Percentiles rank a stretch among this genome's conserved stretches.
phyloP scores from a whole-genome alignment of 2,113 vertebrate genomes.

The Macquaria ambigua region DNA sequence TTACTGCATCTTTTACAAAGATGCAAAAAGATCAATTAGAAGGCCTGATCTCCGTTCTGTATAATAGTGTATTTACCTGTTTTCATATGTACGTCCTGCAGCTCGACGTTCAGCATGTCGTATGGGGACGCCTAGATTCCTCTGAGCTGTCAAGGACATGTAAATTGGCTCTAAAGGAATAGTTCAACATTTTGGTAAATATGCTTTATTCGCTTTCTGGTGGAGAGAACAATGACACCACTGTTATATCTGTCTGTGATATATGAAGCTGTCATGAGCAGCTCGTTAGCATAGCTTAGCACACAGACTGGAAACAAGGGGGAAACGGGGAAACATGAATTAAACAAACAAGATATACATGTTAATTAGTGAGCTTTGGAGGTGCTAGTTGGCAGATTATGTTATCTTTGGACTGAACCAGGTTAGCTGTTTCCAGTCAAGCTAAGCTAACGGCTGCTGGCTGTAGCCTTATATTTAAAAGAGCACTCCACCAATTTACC shows the following conservation, averaged over 20 bases:
- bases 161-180: neutral
- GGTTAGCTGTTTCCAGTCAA: neutral
- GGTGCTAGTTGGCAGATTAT: neutral
- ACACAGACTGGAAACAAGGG: neutral
- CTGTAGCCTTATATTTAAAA: too few species aligned
- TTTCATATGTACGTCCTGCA: constrained; percentile 83
- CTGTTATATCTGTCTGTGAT: neutral
- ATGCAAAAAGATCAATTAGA: neutral
- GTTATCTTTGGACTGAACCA: neutral
- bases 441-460: neutral
- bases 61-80: constrained; percentile 74
- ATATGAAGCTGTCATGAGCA: neutral
- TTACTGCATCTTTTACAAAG: neutral
- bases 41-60: neutral
- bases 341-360: neutral
- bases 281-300: neutral
- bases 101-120: constrained; percentile 71
- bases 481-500: neutral
- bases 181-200: constrained; percentile 19
- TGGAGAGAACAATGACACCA: neutral
- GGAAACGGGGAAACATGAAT: neutral
- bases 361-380: neutral
- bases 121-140: constrained; percentile 73
- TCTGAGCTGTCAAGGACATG: constrained; percentile 75
- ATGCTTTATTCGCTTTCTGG: neutral